A percentile compares a stretch with the other conserved stretches of the same genome.
phyloP scores from a whole-genome alignment of 2,797 vertebrate species.

The Malurus splendens region DNA sequence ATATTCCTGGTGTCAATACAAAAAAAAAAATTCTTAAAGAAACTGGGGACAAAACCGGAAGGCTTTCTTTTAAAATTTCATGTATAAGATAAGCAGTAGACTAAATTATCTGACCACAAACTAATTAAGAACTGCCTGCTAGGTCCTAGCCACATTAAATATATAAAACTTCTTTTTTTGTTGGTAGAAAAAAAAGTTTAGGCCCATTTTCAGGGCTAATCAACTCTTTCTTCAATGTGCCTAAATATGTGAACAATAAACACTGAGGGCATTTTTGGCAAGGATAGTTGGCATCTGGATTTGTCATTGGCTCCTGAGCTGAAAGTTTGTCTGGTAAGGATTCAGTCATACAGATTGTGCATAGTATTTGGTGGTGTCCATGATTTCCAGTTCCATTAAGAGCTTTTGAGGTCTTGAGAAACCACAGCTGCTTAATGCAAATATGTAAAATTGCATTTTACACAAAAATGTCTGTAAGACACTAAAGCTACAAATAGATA shows the following conservation, averaged over 20 bases:
- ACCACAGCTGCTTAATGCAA: background rate
- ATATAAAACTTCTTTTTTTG: background rate
- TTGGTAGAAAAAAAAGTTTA: background rate
- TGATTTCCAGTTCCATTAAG: background rate
- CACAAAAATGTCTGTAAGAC: background rate
- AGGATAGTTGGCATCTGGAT: background rate
- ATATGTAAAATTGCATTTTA: background rate
- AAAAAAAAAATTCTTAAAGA: background rate
- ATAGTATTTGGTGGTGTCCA: no score
- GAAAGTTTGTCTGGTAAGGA: background rate
- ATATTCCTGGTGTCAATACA: background rate
- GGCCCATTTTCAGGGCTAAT: background rate
- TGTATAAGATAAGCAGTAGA: background rate
- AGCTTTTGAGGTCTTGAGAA: background rate
- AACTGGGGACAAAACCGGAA: background rate
- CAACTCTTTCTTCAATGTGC: background rate
- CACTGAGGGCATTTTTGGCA: background rate
- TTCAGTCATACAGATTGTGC: accelerated
- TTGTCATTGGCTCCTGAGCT: background rate
- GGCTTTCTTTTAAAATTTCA: background rate
- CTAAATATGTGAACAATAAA: background rate
- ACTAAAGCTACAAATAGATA: background rate
- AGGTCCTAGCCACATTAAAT: background rate
- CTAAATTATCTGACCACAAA: background rate
- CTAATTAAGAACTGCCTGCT: background rate